phyloP scores from a whole-genome alignment of 2,888 invertebrate genomes.

The Phortica okadai region DNA sequence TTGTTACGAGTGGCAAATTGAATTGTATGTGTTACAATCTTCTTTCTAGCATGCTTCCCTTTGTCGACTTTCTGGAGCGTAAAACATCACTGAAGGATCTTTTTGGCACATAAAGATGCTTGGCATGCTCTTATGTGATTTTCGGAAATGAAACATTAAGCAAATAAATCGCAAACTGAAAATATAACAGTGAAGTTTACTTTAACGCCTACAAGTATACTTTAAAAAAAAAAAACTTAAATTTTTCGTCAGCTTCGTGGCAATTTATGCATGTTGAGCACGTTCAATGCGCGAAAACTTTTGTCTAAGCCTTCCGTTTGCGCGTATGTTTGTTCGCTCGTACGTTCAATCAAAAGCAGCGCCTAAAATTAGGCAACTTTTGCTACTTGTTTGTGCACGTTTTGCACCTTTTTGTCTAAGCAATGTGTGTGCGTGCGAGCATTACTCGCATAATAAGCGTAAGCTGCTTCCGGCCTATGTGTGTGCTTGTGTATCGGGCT shows the following conservation, averaged over 20 bases:
- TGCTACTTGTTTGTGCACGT: slow-evolving; percentile 42
- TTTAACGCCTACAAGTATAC: slow-evolving; percentile 34
- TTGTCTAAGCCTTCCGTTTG: slow-evolving; percentile 21
- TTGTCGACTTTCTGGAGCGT: neutral
- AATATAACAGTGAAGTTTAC: slow-evolving; percentile 6
- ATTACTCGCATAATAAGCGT: slow-evolving; percentile 63
- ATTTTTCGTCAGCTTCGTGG: neutral
- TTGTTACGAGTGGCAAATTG: slow-evolving; percentile 63
- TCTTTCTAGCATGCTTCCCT: neutral
- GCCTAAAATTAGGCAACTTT: slow-evolving; percentile 59
- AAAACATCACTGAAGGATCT: neutral
- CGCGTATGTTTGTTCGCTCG: neutral
- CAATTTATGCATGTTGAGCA: slow-evolving; percentile 46
- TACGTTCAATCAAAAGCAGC: slow-evolving; percentile 15
- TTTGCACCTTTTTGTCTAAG: slow-evolving; percentile 43
- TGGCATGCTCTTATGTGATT: slow-evolving; percentile 7
- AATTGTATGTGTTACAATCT: slow-evolving; percentile 48
- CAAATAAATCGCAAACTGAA: slow-evolving; percentile 10
- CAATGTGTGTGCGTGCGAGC: slow-evolving; percentile 38
- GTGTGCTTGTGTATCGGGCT: neutral
- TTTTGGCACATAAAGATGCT: neutral
- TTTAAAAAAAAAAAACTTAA: slow-evolving; percentile 1
- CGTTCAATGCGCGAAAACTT: slow-evolving; percentile 41
- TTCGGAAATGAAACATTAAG: slow-evolving; percentile 4
- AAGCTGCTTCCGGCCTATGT: slow-evolving; percentile 21